Evolutionary conservation across 2,113 vertebrate genomes (phyloP), one percentile per base, ranked within the genome.

Genomic region (Salvator merianae): DNA sequence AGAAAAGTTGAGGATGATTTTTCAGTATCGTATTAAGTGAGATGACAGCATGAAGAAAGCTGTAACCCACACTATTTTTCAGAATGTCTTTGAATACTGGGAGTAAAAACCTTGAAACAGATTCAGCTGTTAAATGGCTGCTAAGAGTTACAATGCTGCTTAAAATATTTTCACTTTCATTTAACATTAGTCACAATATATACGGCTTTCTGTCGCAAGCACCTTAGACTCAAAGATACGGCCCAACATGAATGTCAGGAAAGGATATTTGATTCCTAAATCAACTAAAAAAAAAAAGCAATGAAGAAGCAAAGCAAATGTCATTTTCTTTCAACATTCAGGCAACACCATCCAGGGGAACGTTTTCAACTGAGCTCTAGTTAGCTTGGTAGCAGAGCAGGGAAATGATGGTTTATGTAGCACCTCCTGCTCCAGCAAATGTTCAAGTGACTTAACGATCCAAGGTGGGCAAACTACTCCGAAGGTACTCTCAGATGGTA

Each of bases 1-100:
- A 86, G 91, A 92, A 90, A 89, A 92, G 87, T 89, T 90, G 88
- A 89, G 90, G 88, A 87, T 91, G 86, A 92, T 75, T 90, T 88
- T 82, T 90, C 86, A 91, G 86, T 81, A 70, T 90, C 83, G 66
- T 71, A 87, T 90, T 92, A 89, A 79, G 82, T 43, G 87, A 82
- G 55, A 85, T 89, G 84, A 93, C 86, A 90, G 85, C 90, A 72
- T 79, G 87, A 84, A 90, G 87, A 90, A 91, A 91, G 76, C 22
- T 88, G 90, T 89, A 90, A 81, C 87, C 77, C 38, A 69, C 66
- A 13, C 16, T 87, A n/a, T 88, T 91, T 91, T 87, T 93, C 81
- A 81, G 80, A 89, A 88, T 66, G 88, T 74, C 71, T 90, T 86
- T 89, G 76, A 43, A 72, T 62, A 81, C 87, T 34, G 65, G 85